These are phyloP conservation scores for Peromyscus eremicus DNA, from an alignment of 2,797 vertebrate genomes.

Conservation along the genomic window DNA sequence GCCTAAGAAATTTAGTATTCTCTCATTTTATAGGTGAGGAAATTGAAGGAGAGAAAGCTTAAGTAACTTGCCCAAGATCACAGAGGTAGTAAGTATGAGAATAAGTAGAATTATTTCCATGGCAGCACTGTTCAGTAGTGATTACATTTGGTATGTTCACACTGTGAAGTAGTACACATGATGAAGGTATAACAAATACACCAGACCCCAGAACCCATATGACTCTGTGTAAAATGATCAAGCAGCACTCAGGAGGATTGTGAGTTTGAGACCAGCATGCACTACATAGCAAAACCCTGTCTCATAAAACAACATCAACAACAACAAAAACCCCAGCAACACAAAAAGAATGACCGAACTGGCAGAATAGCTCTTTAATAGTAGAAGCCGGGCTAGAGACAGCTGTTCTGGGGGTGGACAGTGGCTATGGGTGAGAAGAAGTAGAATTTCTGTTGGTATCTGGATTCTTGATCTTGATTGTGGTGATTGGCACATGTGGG, in stretches of 20 bases:
- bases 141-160: rapidly evolving
- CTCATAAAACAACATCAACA: not conserved
- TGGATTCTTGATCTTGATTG: not conserved
- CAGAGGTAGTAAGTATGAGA: not conserved
- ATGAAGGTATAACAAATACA: not conserved
- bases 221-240: not conserved
- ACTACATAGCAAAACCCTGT: not conserved
- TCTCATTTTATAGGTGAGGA: not conserved
- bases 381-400: not conserved
- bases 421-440: not conserved
- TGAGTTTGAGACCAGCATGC: not conserved
- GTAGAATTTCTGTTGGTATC: not conserved
- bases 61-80: not conserved
- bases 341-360: not conserved
- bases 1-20: not conserved
- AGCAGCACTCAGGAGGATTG: not conserved
- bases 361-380: not conserved
- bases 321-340: not conserved
- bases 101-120: not conserved
- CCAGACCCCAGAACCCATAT: not conserved
- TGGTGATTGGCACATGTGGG: not conserved
- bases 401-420: not conserved
- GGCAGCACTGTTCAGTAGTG: not conserved
- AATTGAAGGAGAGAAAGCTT: not conserved
- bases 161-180: too few species aligned